Percentiles rank a stretch among this genome's conserved stretches.
Conservation (phyloP, 2,888 invertebrate species). For the Folsomia candida region DNA sequence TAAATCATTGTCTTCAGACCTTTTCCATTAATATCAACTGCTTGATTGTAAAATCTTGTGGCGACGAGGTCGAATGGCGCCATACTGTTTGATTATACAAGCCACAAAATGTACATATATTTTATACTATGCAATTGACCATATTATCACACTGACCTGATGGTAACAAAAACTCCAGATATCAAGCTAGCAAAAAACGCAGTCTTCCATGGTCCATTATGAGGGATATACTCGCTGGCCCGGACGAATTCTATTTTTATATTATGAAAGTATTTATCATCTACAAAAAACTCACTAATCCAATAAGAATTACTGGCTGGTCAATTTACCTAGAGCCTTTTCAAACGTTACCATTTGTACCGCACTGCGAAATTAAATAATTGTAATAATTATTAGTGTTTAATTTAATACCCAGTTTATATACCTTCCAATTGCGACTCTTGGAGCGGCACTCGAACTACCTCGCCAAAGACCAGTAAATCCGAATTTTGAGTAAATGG, state of each 20-base stretch:
- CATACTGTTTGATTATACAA: no score
- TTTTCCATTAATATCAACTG: constrained; percentile 64
- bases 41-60: constrained; percentile 84
- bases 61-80: constrained; percentile 87
- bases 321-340: constrained; percentile 33
- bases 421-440: constrained; percentile 79
- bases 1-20: constrained; percentile 54
- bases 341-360: constrained; percentile 79
- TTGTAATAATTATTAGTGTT: no score
- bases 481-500: constrained; percentile 56
- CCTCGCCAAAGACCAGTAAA: constrained; percentile 75
- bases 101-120: no score
- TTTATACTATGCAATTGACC: no score
- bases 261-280: no score
- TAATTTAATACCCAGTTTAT: no score
- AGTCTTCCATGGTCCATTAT: constrained; percentile 56
- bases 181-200: constrained; percentile 73
- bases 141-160: no score
- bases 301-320: no score
- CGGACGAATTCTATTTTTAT: constrained; percentile 34
- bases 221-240: constrained; percentile 25
- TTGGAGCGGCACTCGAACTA: constrained; percentile 68
- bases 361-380: no score
- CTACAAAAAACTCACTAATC: background rate
- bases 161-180: constrained; percentile 74